Evolutionary conservation across 2,113 vertebrate genomes (phyloP), one percentile per base, ranked within the genome.

Genomic region (Peucedramus taeniatus): DNA sequence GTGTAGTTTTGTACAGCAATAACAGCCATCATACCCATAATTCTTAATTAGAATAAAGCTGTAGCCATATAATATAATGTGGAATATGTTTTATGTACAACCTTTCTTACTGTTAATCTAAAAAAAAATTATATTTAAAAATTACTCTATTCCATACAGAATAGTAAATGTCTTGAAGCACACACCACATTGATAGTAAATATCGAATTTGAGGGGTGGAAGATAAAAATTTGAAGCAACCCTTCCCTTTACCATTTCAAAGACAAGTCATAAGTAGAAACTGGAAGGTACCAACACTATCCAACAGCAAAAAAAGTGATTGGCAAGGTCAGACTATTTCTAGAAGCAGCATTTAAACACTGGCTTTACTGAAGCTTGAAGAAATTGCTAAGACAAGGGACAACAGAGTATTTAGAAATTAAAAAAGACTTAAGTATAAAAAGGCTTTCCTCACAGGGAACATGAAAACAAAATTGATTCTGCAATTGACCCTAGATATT

Each of bases 251-350:
- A 84, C 77, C 49, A 6, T 87, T 93, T 96, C 50, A 95, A 97
- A 96, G 68, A 94, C 80, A 70, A 30, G 49, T 11, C n/a, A 8
- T 64, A 61, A 85, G 18, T 15, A 91, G 17, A 92, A 95, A 65
- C 16, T 83, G 63, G 91, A 76, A 88, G 50, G 68, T 71, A 70
- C 11, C 65, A 79, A 37, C 13, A 27, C 77, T 93, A 88, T 83
- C 80, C 76, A 89, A 60, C 47, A 94, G 65, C 49, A 97, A 88
- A 63, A 64, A 54, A 74, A 57, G 39, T 89, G 92, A 97, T 77
- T 94, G 92, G 47, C 91, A 97, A 97, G 84, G 96, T 96, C 96
- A 96, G 66, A 64, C 24, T 92, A 69, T 96, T 94, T 94, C 66
- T 87, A 82, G 90, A 90, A 89, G 74, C 78, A 95, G 42, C 89